Evolutionary conservation across 1,140 invertebrate genomes (phyloP).

Genomic region (Thereuonema tuberculata): DNA sequence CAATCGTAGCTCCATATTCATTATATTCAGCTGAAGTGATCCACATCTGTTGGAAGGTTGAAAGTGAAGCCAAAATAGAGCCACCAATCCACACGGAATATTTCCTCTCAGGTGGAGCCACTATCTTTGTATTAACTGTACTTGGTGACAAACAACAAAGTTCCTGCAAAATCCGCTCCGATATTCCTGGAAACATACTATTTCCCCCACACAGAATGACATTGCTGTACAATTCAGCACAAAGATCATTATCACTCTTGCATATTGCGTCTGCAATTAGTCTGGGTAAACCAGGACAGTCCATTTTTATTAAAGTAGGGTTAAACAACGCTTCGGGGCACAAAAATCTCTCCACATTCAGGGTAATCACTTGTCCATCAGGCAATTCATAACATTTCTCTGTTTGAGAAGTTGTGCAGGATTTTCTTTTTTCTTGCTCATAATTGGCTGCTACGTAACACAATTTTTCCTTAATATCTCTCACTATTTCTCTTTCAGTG

Average conservation of each 20-base stretch:
- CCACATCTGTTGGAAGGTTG: conserved; percentile 38
- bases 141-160: conserved; percentile 35
- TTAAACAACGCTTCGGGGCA: conserved; percentile 37
- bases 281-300: conserved; percentile 36
- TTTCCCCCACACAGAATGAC: conserved; percentile 42
- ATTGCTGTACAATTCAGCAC: conserved; percentile 39
- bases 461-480: conserved; percentile 37
- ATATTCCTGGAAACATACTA: conserved; percentile 41
- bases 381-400: conserved; percentile 7
- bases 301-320: conserved; percentile 33
- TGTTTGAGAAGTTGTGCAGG: conserved; percentile 32
- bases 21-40: conserved; percentile 43
- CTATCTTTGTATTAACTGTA: conserved; percentile 43
- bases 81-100: conserved; percentile 40
- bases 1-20: conserved; percentile 40
- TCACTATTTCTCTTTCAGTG: conserved; percentile 37
- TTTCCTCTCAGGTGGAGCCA: conserved; percentile 40
- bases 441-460: conserved; percentile 32
- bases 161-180: conserved; percentile 39
- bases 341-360: conserved; percentile 42
- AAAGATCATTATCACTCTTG: conserved; percentile 38
- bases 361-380: conserved; percentile 37
- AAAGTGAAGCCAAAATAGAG: conserved; percentile 32
- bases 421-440: conserved; percentile 35
- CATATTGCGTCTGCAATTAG: conserved; percentile 50